Evolutionary conservation across 2,888 invertebrate genomes (phyloP).

Genomic region (Perithous albicinctus): DNA sequence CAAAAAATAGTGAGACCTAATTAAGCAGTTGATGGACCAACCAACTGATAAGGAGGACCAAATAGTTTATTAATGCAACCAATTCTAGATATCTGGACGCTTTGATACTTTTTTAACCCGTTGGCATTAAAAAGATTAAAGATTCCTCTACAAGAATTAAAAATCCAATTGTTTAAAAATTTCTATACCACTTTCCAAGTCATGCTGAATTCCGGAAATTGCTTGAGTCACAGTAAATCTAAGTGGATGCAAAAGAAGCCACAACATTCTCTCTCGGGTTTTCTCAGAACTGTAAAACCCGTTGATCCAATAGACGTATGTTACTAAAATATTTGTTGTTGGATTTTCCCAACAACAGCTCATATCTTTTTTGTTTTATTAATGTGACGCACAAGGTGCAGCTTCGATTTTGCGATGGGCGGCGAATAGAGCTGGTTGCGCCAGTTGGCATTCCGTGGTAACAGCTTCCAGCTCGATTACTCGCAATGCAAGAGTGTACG

Average conservation of each 20-base stretch:
- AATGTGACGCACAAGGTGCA: too few relatives aligned
- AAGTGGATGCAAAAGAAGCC: neutral
- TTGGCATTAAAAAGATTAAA: too few relatives aligned
- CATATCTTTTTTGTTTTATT: neutral
- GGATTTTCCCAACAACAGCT: neutral
- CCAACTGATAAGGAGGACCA: too few relatives aligned
- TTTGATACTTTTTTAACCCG: too few relatives aligned
- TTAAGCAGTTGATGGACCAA: too few relatives aligned
- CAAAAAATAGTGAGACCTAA: too few relatives aligned
- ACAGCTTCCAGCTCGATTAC: constrained; percentile 37
- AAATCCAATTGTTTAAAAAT: too few relatives aligned
- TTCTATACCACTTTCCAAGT: neutral
- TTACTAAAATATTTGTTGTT: neutral
- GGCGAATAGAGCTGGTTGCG: neutral
- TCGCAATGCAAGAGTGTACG: constrained; percentile 30
- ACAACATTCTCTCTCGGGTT: too few relatives aligned
- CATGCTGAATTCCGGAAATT: neutral
- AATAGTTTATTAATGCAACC: too few relatives aligned
- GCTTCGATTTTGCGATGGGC: neutral
- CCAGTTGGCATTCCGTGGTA: constrained; percentile 31
- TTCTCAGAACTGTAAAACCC: neutral
- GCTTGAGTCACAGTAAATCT: neutral
- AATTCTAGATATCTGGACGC: too few relatives aligned
- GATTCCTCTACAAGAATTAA: too few relatives aligned
- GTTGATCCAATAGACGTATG: neutral